Conservation (phyloP, 2,888 invertebrate species). For the Chromoteleia sp. region DNA sequence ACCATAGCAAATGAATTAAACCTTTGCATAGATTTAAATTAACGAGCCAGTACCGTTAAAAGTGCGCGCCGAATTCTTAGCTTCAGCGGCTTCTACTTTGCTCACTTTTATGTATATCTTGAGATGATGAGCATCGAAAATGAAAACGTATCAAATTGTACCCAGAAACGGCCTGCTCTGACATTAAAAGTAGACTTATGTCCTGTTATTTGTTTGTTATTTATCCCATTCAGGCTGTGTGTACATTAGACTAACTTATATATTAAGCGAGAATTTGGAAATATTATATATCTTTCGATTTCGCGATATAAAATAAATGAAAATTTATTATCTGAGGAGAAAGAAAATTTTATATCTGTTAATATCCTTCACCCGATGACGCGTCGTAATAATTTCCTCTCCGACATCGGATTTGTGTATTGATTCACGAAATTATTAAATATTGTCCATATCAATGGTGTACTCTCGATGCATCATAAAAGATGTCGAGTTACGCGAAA, state of each 20-base stretch:
- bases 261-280: slow-evolving; percentile 41
- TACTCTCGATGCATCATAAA: not conserved
- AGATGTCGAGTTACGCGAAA: slow-evolving; percentile 8
- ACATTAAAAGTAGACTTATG: slow-evolving; percentile 62
- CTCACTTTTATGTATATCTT: slow-evolving; percentile 16
- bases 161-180: slow-evolving; percentile 76
- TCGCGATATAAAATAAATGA: not conserved
- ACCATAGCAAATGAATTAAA: too few species aligned
- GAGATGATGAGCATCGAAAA: slow-evolving; percentile 39
- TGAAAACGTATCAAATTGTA: slow-evolving; percentile 35
- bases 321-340: too few species aligned
- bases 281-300: slow-evolving; percentile 46
- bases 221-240: slow-evolving; percentile 65
- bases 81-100: slow-evolving; percentile 23
- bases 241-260: slow-evolving; percentile 45
- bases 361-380: slow-evolving; percentile 21
- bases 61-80: slow-evolving; percentile 15
- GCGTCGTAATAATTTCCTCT: slow-evolving; percentile 15
- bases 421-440: slow-evolving; percentile 25
- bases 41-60: slow-evolving; percentile 12
- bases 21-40: not conserved
- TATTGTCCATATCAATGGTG: not conserved
- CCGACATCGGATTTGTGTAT: slow-evolving; percentile 27
- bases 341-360: slow-evolving; percentile 56
- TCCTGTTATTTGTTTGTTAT: slow-evolving; percentile 64